Conservation (phyloP, 2,888 invertebrate species). For the Clusia tigrina region DNA sequence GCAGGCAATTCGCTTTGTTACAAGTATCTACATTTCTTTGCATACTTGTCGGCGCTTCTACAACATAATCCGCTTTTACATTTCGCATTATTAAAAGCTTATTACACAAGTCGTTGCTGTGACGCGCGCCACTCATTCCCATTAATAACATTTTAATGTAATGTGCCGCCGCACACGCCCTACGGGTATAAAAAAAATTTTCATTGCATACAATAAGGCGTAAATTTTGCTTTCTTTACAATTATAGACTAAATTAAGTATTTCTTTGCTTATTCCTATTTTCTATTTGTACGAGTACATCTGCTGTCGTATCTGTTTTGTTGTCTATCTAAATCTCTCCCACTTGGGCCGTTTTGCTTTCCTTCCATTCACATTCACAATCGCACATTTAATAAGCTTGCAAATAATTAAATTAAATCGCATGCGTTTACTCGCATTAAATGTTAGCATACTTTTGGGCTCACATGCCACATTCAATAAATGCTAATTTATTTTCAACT, state of each 20-base stretch:
- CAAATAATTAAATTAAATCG: conserved; percentile 54
- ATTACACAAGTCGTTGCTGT: neutral
- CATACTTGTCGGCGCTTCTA: neutral
- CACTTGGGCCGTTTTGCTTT: conserved; percentile 44
- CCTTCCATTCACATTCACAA: conserved; percentile 36
- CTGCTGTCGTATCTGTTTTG: neutral
- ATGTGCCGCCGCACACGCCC: conserved; percentile 5
- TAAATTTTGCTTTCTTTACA: conserved; percentile 45
- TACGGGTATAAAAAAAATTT: conserved; percentile 45
- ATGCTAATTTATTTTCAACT: neutral
- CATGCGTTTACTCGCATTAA: conserved; percentile 41
- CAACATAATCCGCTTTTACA: neutral
- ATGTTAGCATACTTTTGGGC: conserved; percentile 38
- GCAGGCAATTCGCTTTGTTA: neutral
- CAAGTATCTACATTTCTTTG: neutral
- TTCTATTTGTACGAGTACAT: conserved; percentile 28
- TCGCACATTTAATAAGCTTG: conserved; percentile 52
- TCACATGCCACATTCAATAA: conserved; percentile 4
- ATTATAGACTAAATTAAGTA: conserved; percentile 55
- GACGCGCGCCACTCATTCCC: conserved; percentile 18
- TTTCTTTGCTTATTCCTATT: conserved; percentile 24
- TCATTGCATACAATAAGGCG: conserved; percentile 16
- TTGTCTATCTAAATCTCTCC: conserved; percentile 44
- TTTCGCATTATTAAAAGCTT: neutral
- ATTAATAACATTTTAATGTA: conserved; percentile 49